These are phyloP conservation scores for Chrysotoxum bicinctum DNA, from an alignment of 2,888 invertebrate genomes.

Conservation along the genomic window DNA sequence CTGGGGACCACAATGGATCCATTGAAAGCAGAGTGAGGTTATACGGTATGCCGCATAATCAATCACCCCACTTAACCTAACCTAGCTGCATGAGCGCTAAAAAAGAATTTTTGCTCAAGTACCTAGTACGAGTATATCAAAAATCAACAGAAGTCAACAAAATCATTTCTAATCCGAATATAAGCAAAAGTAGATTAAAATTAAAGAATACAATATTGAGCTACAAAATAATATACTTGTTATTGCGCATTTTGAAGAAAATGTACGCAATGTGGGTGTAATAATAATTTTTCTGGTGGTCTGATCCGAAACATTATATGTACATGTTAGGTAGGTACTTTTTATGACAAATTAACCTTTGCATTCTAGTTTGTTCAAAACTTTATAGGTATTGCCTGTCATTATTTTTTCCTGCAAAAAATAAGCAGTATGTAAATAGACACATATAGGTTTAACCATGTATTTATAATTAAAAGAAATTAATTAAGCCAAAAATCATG, in stretches of 20 bases:
- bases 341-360: neutral
- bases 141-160: too few relatives aligned
- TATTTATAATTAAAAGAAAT: neutral
- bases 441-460: neutral
- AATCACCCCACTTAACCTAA: too few relatives aligned
- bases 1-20: too few relatives aligned
- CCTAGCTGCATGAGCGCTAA: too few relatives aligned
- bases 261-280: too few relatives aligned
- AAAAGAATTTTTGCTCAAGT: too few relatives aligned
- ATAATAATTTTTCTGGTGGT: neutral
- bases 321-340: conserved; percentile 5
- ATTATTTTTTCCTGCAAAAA: neutral
- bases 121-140: too few relatives aligned
- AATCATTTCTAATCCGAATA: too few relatives aligned
- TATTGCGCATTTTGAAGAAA: neutral
- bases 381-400: neutral
- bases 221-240: neutral
- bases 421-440: neutral
- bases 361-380: neutral
- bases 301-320: neutral
- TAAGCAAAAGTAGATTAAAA: too few relatives aligned
- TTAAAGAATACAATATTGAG: too few relatives aligned
- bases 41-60: too few relatives aligned
- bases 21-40: too few relatives aligned
- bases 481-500: neutral